Percentiles rank a stretch among this genome's conserved stretches.
Evolutionary conservation across 37 sponge, comb jelly and placozoan species (phyloP).

Genomic region (Amphimedon queenslandica): DNA sequence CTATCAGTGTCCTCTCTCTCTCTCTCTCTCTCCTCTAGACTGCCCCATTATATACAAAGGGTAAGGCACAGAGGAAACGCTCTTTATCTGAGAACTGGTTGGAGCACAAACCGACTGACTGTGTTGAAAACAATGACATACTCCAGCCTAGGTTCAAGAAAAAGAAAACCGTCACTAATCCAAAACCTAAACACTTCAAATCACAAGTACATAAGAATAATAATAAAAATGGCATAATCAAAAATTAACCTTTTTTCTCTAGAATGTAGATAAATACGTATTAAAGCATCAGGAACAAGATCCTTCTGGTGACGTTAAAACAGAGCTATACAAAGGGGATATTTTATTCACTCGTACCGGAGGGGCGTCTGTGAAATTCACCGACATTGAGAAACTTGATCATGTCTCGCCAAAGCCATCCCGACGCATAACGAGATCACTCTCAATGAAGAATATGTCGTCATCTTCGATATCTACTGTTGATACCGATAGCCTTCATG

Average conservation of each 20-base stretch:
- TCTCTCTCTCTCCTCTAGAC: neutral
- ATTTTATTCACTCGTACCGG: conserved; percentile 73
- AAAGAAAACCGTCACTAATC: conserved; percentile 88
- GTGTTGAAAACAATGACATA: conserved; percentile 64
- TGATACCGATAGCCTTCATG: neutral
- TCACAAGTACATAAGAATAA: no score
- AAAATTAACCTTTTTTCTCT: no score
- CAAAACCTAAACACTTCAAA: conserved; percentile 67
- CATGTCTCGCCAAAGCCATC: conserved; percentile 16
- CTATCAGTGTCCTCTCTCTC: neutral
- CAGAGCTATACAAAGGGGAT: conserved; percentile 77
- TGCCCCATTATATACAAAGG: conserved; percentile 1
- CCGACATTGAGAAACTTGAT: conserved; percentile 73
- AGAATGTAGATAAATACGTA: conserved; percentile 40
- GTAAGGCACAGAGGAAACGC: conserved; percentile 54
- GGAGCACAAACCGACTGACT: conserved; percentile 75
- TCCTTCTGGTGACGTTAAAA: conserved; percentile 64
- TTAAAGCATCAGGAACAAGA: conserved; percentile 82
- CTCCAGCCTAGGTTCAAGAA: conserved; percentile 87
- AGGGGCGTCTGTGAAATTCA: conserved; percentile 80
- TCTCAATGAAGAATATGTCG: neutral
- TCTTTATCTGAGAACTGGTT: conserved; percentile 86
- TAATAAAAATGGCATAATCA: no score
- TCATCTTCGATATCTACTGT: neutral
- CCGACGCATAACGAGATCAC: neutral